Evolutionary conservation across 2,113 vertebrate species (phyloP).

Genomic region (Chaetodon auriga): DNA sequence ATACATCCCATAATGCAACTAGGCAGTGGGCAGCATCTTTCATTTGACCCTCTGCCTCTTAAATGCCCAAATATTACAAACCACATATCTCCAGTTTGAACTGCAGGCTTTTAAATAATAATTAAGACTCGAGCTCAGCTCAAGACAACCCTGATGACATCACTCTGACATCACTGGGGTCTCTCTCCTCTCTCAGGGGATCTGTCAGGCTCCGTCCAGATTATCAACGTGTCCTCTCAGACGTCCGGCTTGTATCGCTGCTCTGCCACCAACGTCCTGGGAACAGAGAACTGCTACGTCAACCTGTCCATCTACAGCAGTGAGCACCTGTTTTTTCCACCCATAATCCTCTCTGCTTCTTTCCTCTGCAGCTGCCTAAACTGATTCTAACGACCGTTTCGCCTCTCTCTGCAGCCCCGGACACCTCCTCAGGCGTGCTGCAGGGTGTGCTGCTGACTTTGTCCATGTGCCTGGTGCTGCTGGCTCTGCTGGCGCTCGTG

Average conservation of each 20-base stretch:
- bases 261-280: slow-evolving; percentile 82
- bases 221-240: slow-evolving; percentile 81
- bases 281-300: slow-evolving; percentile 83
- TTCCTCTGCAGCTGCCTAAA: background rate
- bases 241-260: slow-evolving; percentile 86
- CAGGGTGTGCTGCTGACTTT: slow-evolving; percentile 83
- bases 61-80: background rate
- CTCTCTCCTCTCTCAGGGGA: slow-evolving; percentile 61
- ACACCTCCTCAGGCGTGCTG: slow-evolving; percentile 75
- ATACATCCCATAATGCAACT: background rate
- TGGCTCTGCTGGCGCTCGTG: slow-evolving; percentile 80
- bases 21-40: background rate
- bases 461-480: slow-evolving; percentile 83
- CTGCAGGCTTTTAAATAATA: background rate
- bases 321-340: slow-evolving; percentile 58
- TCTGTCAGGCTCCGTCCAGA: slow-evolving; percentile 73
- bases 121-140: background rate
- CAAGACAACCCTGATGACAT: background rate
- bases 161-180: background rate
- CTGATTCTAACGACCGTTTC: background rate
- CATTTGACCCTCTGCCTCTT: background rate
- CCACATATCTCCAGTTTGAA: background rate
- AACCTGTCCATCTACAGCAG: slow-evolving; percentile 81
- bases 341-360: background rate
- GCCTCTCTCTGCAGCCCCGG: slow-evolving; percentile 58